Evolutionary conservation across 2,113 vertebrate genomes (phyloP).

Genomic region (Mesoclemmys tuberculata): DNA sequence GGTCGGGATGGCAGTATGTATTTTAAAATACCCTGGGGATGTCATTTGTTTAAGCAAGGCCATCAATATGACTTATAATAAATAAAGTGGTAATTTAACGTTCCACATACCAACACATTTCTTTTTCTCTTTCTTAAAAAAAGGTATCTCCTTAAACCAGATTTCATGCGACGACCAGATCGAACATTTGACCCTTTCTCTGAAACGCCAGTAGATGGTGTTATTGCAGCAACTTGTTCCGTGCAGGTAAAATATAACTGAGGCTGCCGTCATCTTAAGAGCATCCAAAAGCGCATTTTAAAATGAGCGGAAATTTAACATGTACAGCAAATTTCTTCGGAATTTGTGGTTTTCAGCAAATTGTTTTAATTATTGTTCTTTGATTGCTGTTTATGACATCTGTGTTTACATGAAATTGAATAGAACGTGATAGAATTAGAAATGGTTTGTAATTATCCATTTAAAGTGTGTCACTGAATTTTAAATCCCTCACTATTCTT

Average conservation of each 20-base stretch:
- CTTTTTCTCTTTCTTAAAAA: background rate
- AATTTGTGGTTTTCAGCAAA: background rate
- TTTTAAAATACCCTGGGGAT: background rate
- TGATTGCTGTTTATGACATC: background rate
- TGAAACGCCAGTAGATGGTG: conserved; percentile 98
- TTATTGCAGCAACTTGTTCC: conserved; percentile 97
- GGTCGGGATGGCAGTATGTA: background rate
- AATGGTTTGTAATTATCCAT: background rate
- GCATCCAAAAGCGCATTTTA: background rate
- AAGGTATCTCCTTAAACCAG: conserved; percentile 95
- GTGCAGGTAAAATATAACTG: conserved; percentile 86
- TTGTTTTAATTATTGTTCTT: background rate
- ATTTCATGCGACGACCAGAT: conserved; percentile 97
- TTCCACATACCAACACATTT: background rate
- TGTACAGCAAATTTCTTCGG: background rate
- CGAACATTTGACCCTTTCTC: conserved; percentile 98
- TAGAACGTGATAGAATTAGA: background rate
- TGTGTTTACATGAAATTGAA: background rate
- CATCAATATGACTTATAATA: background rate
- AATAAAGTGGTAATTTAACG: background rate
- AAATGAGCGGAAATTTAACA: background rate
- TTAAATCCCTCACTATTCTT: accelerated
- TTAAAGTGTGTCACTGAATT: background rate
- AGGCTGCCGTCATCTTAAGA: background rate
- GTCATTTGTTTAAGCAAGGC: background rate